Percentiles rank a stretch among this genome's conserved stretches.
These are phyloP conservation scores for Stegophylla sp. DNA, from an alignment of 2,888 invertebrate genomes.

Conservation along the genomic window DNA sequence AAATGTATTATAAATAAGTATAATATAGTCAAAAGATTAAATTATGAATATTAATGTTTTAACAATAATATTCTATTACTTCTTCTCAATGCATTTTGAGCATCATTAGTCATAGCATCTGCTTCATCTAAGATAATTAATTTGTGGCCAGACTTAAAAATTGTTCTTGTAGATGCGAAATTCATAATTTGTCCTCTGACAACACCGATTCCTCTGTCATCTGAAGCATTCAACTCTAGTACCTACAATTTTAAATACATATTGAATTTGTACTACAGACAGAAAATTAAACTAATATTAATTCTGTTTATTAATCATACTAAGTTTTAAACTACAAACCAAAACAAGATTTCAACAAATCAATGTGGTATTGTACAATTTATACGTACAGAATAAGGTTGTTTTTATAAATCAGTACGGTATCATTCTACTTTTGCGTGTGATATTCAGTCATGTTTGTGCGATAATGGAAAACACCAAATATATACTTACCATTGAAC, in stretches of 20 bases:
- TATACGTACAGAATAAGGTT: no score
- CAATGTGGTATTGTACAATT: no score
- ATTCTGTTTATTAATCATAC: no score
- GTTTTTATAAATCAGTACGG: no score
- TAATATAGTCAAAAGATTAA: not conserved
- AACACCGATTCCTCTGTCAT: constrained; percentile 95
- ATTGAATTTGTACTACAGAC: no score
- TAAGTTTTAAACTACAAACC: no score
- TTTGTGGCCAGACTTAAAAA: constrained; percentile 92
- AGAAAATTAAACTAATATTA: no score
- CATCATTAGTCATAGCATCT: constrained; percentile 99
- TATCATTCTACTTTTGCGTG: no score
- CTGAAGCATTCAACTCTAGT: constrained; percentile 93
- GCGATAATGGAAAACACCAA: not conserved
- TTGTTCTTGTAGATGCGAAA: constrained; percentile 95
- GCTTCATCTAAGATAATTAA: constrained; percentile 97
- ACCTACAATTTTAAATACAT: constrained; percentile 69
- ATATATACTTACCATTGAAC: constrained; percentile 81
- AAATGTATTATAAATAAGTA: constrained; percentile 60
- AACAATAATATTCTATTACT: constrained; percentile 69
- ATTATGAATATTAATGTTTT: not conserved
- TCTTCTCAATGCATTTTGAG: constrained; percentile 95
- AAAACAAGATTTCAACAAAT: no score
- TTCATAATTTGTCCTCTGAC: constrained; percentile 92
- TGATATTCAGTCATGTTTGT: no score